Base-by-base conservation (phyloP, 53 echinoderm and acorn worm genomes). In the Pentamera pediparva region DNA sequence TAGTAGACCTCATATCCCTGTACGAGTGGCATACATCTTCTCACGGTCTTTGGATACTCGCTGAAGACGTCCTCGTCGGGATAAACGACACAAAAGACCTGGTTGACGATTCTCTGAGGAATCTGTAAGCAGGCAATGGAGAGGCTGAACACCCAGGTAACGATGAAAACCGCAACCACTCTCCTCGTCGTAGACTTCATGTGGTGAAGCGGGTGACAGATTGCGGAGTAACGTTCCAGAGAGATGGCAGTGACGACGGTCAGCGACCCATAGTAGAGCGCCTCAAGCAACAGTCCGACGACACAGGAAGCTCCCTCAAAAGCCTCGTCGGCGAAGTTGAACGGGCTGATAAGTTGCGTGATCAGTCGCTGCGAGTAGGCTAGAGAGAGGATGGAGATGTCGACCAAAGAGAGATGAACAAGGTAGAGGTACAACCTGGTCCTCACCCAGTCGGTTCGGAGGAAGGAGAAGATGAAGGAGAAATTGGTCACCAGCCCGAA, bases 211-310 rank as follows among this genome's bases (percentile, higher is more conserved):
- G 62, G 62, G 13, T 62, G 62, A 10, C 62, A 62, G 21, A 62
- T 36, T 38, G 62, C 62, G 3, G 22, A 35, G 7, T 35, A 62
- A 18, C 63, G 63, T 35, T 62, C 63, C 37, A 62, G 4, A 19
- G 63, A 62, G 18, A n/a, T 35, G 11, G 37, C 21, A 17, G 39
- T 39, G 7, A 62, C 63, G 39, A 19, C 37, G 0, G 37, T 37
- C 0, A 62, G 63, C 21, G 63, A 62, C 1, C 36, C 63, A 20
- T 62, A 62, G 63, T 62, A 62, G 18, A 62, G 20, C 63, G 37
- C 21, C 8, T 62, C 63, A 7, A 62, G 35, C 4, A 18, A 31
- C 4, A 62, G 37, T 18, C 24, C 38, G 5, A 24, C 63, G 12
- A 62, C 7, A 35, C 63, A 39, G 3, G 36, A 35, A 17, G 21